A percentile compares a stretch with the other conserved stretches of the same genome.
phyloP scores from a whole-genome alignment of 1,140 invertebrate genomes.

The Dolichoris vasculosae region DNA sequence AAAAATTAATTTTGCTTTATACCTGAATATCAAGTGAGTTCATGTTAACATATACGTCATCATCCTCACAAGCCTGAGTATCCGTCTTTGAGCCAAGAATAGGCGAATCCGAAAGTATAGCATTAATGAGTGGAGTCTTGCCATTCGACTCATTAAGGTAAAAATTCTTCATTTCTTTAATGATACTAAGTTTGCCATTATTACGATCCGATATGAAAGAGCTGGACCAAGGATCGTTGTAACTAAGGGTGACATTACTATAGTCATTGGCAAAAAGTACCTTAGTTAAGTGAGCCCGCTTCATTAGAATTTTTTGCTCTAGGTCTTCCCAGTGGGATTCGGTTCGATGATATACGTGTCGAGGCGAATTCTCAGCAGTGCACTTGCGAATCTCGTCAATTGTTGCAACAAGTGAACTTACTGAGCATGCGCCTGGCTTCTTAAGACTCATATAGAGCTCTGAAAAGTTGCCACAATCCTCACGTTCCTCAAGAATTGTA shows the following conservation, averaged over 20 bases:
- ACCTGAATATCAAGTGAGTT: conserved; percentile 55
- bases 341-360: conserved; percentile 76
- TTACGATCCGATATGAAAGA: neutral
- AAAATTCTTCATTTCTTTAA: conserved; percentile 54
- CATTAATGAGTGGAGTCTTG: conserved; percentile 66
- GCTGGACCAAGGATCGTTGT: neutral
- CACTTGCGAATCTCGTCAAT: conserved; percentile 80
- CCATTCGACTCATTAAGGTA: conserved; percentile 58
- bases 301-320: conserved; percentile 69
- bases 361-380: conserved; percentile 76
- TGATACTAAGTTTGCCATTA: conserved; percentile 16
- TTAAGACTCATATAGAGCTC: conserved; percentile 63
- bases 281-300: conserved; percentile 65
- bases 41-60: conserved; percentile 67
- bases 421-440: conserved; percentile 71
- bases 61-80: conserved; percentile 39
- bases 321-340: conserved; percentile 76
- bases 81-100: conserved; percentile 61
- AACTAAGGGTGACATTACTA: conserved; percentile 52
- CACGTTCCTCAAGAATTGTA: conserved; percentile 77
- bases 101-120: conserved; percentile 67
- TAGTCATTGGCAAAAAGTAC: conserved; percentile 62
- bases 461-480: conserved; percentile 69
- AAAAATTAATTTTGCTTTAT: neutral
- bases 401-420: conserved; percentile 78